Evolutionary conservation across 2,797 vertebrate genomes (phyloP).

Genomic region (Pelodytes ibericus): DNA sequence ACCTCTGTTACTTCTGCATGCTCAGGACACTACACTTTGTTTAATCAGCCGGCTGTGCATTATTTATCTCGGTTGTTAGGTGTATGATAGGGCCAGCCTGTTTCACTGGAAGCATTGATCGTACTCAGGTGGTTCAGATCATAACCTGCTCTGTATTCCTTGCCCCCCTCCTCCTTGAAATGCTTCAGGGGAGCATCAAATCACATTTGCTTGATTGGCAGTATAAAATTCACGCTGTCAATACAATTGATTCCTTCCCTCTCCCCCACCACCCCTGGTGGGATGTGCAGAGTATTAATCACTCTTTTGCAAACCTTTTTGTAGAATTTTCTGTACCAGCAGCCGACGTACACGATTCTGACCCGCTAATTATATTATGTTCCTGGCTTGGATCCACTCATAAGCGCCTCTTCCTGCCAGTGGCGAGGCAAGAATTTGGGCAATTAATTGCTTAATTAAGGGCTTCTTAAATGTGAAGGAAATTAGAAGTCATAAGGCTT

Average conservation of each 20-base stretch:
- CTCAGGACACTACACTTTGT: conserved; percentile 72
- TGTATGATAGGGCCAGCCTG: conserved; percentile 56
- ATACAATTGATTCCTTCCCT: conserved; percentile 64
- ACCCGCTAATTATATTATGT: conserved; percentile 46
- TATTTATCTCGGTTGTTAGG: conserved; percentile 74
- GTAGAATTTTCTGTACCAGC: conserved; percentile 7
- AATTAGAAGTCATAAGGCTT: not conserved
- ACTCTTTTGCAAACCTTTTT: conserved; percentile 2
- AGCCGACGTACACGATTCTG: conserved; percentile 41
- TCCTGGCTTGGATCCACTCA: conserved; percentile 43
- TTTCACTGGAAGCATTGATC: conserved; percentile 68
- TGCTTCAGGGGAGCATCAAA: conserved; percentile 67
- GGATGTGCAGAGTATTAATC: conserved; percentile 50
- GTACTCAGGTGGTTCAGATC: conserved; percentile 53
- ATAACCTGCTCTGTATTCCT: conserved; percentile 62
- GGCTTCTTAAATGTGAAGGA: conserved; percentile 25
- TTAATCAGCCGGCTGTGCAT: conserved; percentile 72
- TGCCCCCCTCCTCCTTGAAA: conserved; percentile 57
- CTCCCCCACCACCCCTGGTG: not conserved
- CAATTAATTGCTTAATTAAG: conserved; percentile 22
- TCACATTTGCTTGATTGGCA: conserved; percentile 72
- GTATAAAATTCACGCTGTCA: conserved; percentile 57
- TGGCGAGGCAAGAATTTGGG: conserved; percentile 51
- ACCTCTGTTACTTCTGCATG: conserved; percentile 64
- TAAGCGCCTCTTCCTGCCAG: conserved; percentile 36